These are phyloP conservation scores for Rhea americana DNA, from an alignment of 2,113 vertebrate species.

Conservation along the genomic window DNA sequence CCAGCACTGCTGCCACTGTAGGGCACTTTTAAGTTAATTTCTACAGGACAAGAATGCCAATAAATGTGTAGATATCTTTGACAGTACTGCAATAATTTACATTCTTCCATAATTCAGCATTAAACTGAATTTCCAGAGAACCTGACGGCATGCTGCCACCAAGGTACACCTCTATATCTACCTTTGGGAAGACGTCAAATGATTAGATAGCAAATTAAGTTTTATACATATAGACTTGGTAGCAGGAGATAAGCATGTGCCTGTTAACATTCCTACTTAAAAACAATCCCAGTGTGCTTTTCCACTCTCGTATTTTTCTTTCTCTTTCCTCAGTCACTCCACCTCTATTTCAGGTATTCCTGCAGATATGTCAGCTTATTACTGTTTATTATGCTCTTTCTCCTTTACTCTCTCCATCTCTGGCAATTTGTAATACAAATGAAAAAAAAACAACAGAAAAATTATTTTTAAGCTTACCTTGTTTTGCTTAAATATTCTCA, in stretches of 20 bases:
- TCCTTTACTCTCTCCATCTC: neutral
- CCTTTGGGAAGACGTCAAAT: neutral
- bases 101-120: neutral
- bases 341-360: neutral
- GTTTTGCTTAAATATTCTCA: neutral
- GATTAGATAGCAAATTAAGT: neutral
- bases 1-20: neutral
- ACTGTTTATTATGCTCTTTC: neutral
- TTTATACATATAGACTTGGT: neutral
- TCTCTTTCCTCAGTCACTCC: neutral
- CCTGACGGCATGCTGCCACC: neutral
- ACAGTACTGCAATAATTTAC: neutral
- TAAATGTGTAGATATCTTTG: neutral
- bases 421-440: slow-evolving; percentile 3
- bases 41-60: neutral
- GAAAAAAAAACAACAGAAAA: neutral
- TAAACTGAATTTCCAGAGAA: neutral
- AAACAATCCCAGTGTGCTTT: neutral
- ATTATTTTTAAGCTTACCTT: neutral
- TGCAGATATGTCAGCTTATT: neutral
- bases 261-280: neutral
- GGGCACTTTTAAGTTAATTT: neutral
- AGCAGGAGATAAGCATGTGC: neutral
- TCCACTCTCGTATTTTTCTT: neutral
- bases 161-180: neutral